A percentile compares a stretch with the other conserved stretches of the same genome.
phyloP scores from a whole-genome alignment of 2,888 invertebrate species.

The Euspilapteryx auroguttella region DNA sequence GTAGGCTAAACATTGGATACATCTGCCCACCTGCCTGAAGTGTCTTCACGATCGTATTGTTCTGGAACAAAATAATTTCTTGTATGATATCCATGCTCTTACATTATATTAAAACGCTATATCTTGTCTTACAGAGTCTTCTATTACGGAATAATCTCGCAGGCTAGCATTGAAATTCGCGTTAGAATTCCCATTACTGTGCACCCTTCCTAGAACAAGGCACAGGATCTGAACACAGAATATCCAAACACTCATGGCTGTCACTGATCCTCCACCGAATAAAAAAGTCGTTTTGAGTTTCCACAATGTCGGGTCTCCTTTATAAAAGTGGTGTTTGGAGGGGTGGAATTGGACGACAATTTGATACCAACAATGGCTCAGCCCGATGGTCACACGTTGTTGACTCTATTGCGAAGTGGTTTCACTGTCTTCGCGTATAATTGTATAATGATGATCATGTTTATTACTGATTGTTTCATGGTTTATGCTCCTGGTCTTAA shows the following conservation, averaged over 20 bases:
- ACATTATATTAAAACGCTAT: too few relatives aligned
- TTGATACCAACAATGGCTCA: constrained; percentile 44
- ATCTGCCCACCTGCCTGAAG: constrained; percentile 25
- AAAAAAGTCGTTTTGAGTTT: too few relatives aligned
- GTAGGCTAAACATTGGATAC: constrained; percentile 21
- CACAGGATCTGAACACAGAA: too few relatives aligned
- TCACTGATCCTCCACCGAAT: too few relatives aligned
- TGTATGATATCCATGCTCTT: too few relatives aligned
- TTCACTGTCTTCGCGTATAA: constrained; percentile 40
- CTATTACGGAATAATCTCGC: constrained; percentile 24
- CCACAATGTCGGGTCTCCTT: too few relatives aligned
- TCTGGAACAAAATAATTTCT: constrained; percentile 20
- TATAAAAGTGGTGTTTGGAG: too few relatives aligned
- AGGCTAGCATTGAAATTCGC: constrained; percentile 30
- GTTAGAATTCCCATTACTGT: constrained; percentile 10
- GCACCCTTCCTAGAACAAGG: too few relatives aligned
- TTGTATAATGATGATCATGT: constrained; percentile 37
- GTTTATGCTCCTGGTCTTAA: constrained; percentile 19
- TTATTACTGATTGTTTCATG: constrained; percentile 33
- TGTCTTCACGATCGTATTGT: constrained; percentile 26
- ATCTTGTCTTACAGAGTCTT: constrained; percentile 23
- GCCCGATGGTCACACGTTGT: constrained; percentile 40
- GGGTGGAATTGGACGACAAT: constrained; percentile 37
- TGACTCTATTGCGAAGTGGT: constrained; percentile 41
- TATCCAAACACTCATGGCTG: too few relatives aligned